These are phyloP conservation scores for Hypomesus transpacificus DNA, from an alignment of 2,113 vertebrate species.

Conservation along the genomic window DNA sequence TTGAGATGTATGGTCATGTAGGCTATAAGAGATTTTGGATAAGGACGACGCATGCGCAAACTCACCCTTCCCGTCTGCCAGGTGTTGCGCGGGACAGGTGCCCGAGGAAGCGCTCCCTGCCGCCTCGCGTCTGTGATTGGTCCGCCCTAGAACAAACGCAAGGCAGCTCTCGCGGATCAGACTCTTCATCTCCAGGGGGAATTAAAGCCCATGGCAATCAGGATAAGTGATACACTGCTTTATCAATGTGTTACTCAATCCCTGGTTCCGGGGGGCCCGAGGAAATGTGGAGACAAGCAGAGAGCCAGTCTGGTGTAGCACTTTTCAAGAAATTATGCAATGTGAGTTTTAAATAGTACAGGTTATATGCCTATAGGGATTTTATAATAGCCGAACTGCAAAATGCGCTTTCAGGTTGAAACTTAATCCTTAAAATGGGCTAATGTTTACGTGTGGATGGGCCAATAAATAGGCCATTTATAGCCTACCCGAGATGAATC, in stretches of 20 bases:
- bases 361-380: background rate
- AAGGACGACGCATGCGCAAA: slow-evolving; percentile 66
- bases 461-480: too few relatives aligned
- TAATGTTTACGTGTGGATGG: too few relatives aligned
- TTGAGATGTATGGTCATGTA: slow-evolving; percentile 26
- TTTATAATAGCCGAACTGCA: background rate
- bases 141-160: slow-evolving; percentile 29
- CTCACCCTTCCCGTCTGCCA: slow-evolving; percentile 70
- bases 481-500: too few relatives aligned
- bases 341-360: background rate
- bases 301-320: background rate
- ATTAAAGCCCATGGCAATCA: slow-evolving; percentile 53
- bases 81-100: slow-evolving; percentile 88
- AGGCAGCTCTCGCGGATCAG: slow-evolving; percentile 27
- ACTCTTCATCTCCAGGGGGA: slow-evolving; percentile 39
- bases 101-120: slow-evolving; percentile 33
- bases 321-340: background rate
- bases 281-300: slow-evolving; percentile 47
- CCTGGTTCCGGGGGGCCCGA: slow-evolving; percentile 21
- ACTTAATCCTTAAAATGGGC: too few relatives aligned
- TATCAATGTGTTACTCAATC: slow-evolving; percentile 61
- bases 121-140: slow-evolving; percentile 34
- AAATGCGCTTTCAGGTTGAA: too few relatives aligned
- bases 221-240: slow-evolving; percentile 58
- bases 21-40: slow-evolving; percentile 51